A percentile compares a stretch with the other conserved stretches of the same genome.
Conservation (phyloP, 2,888 invertebrate genomes). For the Yponomeuta cagnagella region DNA sequence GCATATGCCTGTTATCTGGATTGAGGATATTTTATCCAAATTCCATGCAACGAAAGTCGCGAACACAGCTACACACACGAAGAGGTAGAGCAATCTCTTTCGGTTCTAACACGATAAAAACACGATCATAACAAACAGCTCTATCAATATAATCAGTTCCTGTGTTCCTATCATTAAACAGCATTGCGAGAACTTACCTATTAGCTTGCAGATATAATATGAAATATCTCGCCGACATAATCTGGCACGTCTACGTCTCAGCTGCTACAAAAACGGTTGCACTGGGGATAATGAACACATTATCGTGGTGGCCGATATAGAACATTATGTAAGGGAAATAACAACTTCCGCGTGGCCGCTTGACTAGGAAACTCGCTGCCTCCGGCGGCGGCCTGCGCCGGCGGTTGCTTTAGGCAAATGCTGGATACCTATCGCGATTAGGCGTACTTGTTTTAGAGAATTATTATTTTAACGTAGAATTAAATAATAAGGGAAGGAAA, state of each 20-base stretch:
- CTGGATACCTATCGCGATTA: neutral
- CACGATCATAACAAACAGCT: neutral
- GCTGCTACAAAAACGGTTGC: neutral
- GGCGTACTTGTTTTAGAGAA: no score
- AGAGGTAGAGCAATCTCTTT: no score
- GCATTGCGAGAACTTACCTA: neutral
- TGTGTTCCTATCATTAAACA: slow-evolving; percentile 1
- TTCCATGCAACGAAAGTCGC: no score
- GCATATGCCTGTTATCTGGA: no score
- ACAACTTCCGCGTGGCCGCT: slow-evolving; percentile 34
- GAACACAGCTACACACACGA: no score
- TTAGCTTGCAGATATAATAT: neutral
- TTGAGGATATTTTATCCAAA: no score
- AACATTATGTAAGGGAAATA: slow-evolving; percentile 8
- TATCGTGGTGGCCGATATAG: slow-evolving; percentile 20
- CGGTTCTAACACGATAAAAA: no score
- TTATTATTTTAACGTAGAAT: no score
- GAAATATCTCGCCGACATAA: neutral
- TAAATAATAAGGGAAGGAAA: no score
- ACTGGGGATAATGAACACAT: slow-evolving; percentile 21
- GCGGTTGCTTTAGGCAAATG: neutral
- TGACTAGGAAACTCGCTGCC: slow-evolving; percentile 5
- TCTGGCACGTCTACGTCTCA: neutral
- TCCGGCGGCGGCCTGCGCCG: neutral
- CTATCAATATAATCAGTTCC: slow-evolving; percentile 1